Conservation (phyloP, 2,113 vertebrate species). For the Chinchilla lanigera region DNA sequence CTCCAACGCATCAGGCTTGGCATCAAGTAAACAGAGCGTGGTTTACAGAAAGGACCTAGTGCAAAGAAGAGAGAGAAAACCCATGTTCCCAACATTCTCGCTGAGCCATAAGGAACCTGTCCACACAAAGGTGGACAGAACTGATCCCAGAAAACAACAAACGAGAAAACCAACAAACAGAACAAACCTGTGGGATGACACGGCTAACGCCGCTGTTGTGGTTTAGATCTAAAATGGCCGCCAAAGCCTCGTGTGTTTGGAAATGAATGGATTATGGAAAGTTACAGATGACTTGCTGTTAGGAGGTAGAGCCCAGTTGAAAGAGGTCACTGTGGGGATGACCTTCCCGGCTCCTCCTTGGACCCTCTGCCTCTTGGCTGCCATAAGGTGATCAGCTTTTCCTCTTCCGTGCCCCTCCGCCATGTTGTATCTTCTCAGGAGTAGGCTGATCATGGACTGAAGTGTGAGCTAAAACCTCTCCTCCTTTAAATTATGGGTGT, state of each 20-base stretch:
- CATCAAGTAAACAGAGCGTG: background rate
- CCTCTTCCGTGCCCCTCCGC: background rate
- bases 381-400: background rate
- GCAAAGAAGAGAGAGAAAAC: background rate
- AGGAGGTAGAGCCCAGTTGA: background rate
- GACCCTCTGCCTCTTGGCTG: background rate
- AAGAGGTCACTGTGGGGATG: background rate
- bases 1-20: background rate
- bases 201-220: background rate
- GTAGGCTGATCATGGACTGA: background rate
- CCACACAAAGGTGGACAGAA: constrained; percentile 22
- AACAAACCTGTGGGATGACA: background rate
- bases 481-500: background rate
- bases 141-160: background rate
- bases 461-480: background rate
- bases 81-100: background rate
- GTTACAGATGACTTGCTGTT: background rate
- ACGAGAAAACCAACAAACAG: background rate
- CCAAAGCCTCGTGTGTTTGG: background rate
- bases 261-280: background rate
- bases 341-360: background rate
- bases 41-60: background rate
- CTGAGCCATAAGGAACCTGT: background rate
- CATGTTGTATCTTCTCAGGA: background rate
- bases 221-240: background rate